Evolutionary conservation across 2,113 vertebrate species (phyloP), one percentile per base, ranked within the genome.

Genomic region (Chlamydotis undulata): DNA sequence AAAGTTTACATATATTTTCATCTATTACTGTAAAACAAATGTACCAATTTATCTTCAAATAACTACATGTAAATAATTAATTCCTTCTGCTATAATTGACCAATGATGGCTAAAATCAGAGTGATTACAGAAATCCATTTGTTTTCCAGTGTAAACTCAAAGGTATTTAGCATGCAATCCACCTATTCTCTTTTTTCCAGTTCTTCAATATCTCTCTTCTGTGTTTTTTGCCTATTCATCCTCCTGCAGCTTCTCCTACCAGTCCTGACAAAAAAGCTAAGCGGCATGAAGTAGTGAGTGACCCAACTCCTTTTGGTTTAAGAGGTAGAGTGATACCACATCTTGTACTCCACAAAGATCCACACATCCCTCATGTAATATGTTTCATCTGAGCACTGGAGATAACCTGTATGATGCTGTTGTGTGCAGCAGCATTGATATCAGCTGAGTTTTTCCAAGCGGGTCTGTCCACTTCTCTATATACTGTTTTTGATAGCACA

Each of bases 201-300:
- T 88, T 81, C 96, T 97, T 86, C 96, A 92, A 68, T 71, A 88
- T 95, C 89, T 96, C 77, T 96, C 69, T 94, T 93, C 93, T 96
- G 64, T 98, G 79, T 87, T 97, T 91, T 98, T 90, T 97, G 90
- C 94, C 83, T 98, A 90, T 97, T 95, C 87, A 95, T 97, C 82
- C 91, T 98, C 75, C 75, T 97, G 95, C 97, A 99, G 99, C 98
- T 95, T 99, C 98, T 98, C 99, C 99, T 95, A 97, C 98, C 96
- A 99, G 99, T 93, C 99, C 99, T 68, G 99, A 99, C 97, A 99
- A 98, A 98, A 99, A 99, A 98, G 97, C 99, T 83, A 99, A 99
- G 97, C 98, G 99, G 10, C 99, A 99, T 13, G 98, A 98, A 99
- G 98, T 99, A 97, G 99, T 99, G 99, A 99, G 99, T 67, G 99